These are phyloP conservation scores for Rutpela maculata DNA, from an alignment of 2,888 invertebrate species.

Conservation along the genomic window DNA sequence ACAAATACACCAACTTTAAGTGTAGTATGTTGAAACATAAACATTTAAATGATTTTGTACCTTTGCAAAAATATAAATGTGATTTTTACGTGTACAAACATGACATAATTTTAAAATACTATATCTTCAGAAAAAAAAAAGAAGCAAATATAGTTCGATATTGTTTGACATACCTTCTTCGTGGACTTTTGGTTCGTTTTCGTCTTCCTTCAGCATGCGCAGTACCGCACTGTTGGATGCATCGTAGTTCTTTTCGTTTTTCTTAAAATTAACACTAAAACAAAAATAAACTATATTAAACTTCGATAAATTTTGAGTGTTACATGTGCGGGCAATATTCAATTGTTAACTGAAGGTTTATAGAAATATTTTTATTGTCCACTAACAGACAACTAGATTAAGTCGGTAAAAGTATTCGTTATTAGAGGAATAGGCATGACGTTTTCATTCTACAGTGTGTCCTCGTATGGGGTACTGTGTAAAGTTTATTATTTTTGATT, in stretches of 20 bases:
- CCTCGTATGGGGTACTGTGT: too few relatives aligned
- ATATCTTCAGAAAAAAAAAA: neutral
- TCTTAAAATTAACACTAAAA: constrained; percentile 94
- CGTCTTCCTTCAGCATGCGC: constrained; percentile 92
- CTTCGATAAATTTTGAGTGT: neutral
- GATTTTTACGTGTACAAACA: neutral
- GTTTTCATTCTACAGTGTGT: too few relatives aligned
- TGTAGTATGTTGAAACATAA: neutral
- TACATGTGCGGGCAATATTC: neutral
- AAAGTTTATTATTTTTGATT: too few relatives aligned
- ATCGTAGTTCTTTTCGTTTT: constrained; percentile 93
- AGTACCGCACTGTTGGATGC: constrained; percentile 92
- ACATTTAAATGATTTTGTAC: neutral
- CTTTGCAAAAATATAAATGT: neutral
- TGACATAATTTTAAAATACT: neutral
- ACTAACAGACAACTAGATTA: neutral
- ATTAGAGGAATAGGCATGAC: too few relatives aligned
- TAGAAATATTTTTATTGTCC: neutral
- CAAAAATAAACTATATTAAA: constrained; percentile 30
- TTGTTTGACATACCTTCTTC: constrained; percentile 60
- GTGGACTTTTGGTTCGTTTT: constrained; percentile 86
- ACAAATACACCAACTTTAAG: too few relatives aligned
- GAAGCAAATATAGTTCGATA: neutral
- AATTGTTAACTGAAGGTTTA: neutral
- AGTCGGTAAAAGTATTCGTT: neutral